Conservation (phyloP, 1,140 invertebrate species). For the Drosophila simulans region DNA sequence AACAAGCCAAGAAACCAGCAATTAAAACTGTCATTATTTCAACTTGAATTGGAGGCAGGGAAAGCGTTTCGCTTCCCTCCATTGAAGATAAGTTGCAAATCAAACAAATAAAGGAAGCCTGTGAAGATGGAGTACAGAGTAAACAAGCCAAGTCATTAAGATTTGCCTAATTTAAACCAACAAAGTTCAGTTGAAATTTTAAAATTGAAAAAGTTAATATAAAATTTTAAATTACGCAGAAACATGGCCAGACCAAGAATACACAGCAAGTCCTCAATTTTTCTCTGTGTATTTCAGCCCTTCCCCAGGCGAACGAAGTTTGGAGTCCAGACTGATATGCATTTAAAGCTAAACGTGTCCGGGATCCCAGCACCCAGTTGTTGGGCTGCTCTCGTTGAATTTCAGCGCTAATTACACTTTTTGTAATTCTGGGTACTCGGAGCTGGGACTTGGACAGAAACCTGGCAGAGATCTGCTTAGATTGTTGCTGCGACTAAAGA, state of each 20-base stretch:
- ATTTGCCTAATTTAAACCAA: too few species aligned
- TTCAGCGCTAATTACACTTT: slow-evolving; percentile 81
- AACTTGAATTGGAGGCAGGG: slow-evolving; percentile 61
- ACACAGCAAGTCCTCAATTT: background rate
- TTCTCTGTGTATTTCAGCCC: slow-evolving; percentile 6
- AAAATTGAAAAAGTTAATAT: too few species aligned
- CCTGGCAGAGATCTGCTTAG: slow-evolving; percentile 48
- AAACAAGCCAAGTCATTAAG: too few species aligned
- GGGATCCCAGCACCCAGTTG: slow-evolving; percentile 25
- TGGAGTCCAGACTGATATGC: slow-evolving; percentile 65
- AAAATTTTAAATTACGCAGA: too few species aligned
- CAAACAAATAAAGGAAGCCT: slow-evolving; percentile 7
- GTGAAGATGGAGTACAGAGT: background rate
- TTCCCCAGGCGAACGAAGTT: slow-evolving; percentile 8
- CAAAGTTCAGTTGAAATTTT: too few species aligned
- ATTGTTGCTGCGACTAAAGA: slow-evolving; percentile 66
- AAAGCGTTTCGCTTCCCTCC: background rate
- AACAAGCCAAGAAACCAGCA: slow-evolving; percentile 66
- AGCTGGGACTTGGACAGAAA: background rate
- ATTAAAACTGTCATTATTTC: slow-evolving; percentile 82
- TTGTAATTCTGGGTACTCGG: slow-evolving; percentile 58
- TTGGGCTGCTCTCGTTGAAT: slow-evolving; percentile 59
- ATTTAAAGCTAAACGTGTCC: slow-evolving; percentile 81
- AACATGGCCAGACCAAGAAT: too few species aligned
- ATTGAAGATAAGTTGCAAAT: slow-evolving; percentile 2